These are phyloP conservation scores for Cryptotermes secundus DNA, from an alignment of 1,140 invertebrate species.

Conservation along the genomic window DNA sequence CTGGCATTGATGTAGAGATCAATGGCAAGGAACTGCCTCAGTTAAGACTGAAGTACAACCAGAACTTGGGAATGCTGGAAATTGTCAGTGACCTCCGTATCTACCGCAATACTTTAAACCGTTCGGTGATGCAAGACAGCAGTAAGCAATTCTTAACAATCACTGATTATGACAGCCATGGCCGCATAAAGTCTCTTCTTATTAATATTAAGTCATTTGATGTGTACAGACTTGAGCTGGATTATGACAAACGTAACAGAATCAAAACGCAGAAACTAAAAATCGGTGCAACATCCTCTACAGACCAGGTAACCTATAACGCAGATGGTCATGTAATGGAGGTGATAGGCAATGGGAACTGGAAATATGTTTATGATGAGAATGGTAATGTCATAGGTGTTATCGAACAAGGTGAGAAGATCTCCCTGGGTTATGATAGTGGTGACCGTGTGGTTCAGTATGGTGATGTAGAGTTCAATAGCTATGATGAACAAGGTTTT, in stretches of 20 bases:
- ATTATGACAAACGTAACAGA: slow-evolving; percentile 81
- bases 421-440: slow-evolving; percentile 70
- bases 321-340: slow-evolving; percentile 85
- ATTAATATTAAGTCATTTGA: slow-evolving; percentile 84
- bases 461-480: slow-evolving; percentile 84
- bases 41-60: slow-evolving; percentile 79
- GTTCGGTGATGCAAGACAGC: slow-evolving; percentile 83
- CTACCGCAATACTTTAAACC: slow-evolving; percentile 80
- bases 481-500: slow-evolving; percentile 89
- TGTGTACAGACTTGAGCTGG: slow-evolving; percentile 81
- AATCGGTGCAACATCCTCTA: slow-evolving; percentile 72
- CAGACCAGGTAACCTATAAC: slow-evolving; percentile 83
- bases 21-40: slow-evolving; percentile 74
- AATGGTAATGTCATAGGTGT: slow-evolving; percentile 92
- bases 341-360: slow-evolving; percentile 80
- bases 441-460: slow-evolving; percentile 88
- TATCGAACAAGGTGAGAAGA: slow-evolving; percentile 82
- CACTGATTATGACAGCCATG: slow-evolving; percentile 81
- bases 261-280: slow-evolving; percentile 78
- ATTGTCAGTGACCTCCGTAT: slow-evolving; percentile 81
- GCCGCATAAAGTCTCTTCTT: slow-evolving; percentile 72
- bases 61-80: slow-evolving; percentile 82
- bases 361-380: slow-evolving; percentile 94
- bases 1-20: slow-evolving; percentile 83
- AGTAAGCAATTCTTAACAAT: slow-evolving; percentile 85